These are phyloP conservation scores for Amphimedon queenslandica DNA, from an alignment of 37 sponge, comb jelly and placozoan genomes.

Conservation along the genomic window DNA sequence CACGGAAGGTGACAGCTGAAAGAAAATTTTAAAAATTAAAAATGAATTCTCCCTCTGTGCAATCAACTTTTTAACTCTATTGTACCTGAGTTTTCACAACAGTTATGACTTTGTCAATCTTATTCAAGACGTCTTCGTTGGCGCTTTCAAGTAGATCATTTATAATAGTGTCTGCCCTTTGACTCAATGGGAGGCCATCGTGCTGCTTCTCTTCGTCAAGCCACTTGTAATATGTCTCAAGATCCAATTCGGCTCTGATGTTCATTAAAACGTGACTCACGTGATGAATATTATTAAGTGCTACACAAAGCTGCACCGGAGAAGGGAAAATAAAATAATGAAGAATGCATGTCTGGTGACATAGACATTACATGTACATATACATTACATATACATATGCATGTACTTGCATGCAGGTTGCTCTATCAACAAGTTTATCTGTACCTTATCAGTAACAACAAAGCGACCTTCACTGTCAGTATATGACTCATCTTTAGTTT, in stretches of 20 bases:
- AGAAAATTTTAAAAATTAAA: not conserved
- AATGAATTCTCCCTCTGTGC: not conserved
- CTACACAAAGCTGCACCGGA: conserved; percentile 36
- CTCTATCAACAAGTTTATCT: too few relatives aligned
- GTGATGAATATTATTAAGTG: conserved; percentile 51
- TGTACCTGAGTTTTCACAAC: not conserved
- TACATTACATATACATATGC: not conserved
- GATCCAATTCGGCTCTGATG: conserved; percentile 16
- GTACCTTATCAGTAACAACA: not conserved
- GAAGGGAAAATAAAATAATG: not conserved
- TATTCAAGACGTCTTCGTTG: conserved; percentile 37
- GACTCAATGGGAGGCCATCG: not conserved
- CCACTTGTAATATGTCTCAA: conserved; percentile 19
- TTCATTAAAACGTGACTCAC: not conserved
- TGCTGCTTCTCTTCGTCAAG: not conserved
- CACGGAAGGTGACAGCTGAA: not conserved
- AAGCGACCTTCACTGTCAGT: not conserved
- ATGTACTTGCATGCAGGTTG: not conserved
- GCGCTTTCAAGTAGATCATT: conserved; percentile 13
- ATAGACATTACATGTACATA: not conserved
- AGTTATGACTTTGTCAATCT: conserved; percentile 9
- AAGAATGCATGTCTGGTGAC: not conserved
- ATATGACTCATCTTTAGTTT: not conserved
- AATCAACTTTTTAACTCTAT: not conserved
- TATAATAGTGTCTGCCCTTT: conserved; percentile 14